These are phyloP conservation scores for Microcebus tavaratra DNA, from an alignment of 2,113 vertebrate species.

Conservation along the genomic window DNA sequence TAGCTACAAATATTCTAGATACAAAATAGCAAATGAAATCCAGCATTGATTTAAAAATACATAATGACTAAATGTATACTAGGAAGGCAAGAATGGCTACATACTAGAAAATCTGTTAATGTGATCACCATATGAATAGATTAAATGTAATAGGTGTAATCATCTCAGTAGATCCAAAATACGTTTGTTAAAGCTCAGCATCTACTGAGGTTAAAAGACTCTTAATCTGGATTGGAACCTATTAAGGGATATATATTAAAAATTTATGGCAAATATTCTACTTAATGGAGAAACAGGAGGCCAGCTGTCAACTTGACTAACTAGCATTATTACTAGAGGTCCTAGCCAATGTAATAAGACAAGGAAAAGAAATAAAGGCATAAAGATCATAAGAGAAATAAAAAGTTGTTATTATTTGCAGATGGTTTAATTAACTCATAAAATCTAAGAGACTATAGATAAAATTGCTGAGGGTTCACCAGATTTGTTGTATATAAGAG, in stretches of 20 bases:
- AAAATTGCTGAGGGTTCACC: not conserved
- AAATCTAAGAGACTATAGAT: not conserved
- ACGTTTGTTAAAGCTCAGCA: not conserved
- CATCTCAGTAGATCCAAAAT: not conserved
- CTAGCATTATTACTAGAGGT: not conserved
- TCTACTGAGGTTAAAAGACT: not conserved
- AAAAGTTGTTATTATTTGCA: not conserved
- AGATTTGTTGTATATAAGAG: not conserved
- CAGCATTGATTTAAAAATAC: not conserved
- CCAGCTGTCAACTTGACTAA: not conserved
- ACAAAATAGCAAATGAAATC: not conserved
- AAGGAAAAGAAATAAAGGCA: not conserved
- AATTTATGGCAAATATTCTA: not conserved
- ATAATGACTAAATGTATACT: not conserved
- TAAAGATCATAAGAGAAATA: not conserved
- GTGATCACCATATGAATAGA: not conserved
- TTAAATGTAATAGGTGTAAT: not conserved
- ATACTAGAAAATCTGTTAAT: not conserved
- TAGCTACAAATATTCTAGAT: slow-evolving; percentile 26
- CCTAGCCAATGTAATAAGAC: not conserved
- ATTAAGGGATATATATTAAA: not conserved
- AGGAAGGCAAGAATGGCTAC: not conserved
- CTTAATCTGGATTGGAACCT: not conserved
- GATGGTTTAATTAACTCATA: not conserved
- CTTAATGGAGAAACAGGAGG: not conserved